Evolutionary conservation across 2,113 vertebrate genomes (phyloP).

Genomic region (Triplophysa tibetana): DNA sequence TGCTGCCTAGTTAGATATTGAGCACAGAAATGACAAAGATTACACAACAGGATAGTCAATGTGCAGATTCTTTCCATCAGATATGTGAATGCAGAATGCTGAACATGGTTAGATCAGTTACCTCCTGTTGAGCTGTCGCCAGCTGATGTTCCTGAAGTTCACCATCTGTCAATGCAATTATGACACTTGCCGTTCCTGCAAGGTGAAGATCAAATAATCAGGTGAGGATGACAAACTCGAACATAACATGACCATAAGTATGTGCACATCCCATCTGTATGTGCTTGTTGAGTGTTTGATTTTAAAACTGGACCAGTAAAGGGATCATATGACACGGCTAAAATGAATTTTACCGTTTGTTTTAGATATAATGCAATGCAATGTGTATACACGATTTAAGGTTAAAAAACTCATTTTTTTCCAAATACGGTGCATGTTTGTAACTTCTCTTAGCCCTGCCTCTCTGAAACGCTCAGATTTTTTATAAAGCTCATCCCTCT

Average conservation of each 20-base stretch:
- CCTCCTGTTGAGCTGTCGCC: conserved; percentile 77
- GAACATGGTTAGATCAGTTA: conserved; percentile 52
- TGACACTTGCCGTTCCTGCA: conserved; percentile 80
- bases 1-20: conserved; percentile 72
- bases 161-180: conserved; percentile 84
- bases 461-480: too few relatives aligned
- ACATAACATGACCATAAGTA: background rate
- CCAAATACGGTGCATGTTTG: too few relatives aligned
- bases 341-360: too few relatives aligned
- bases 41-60: too few relatives aligned
- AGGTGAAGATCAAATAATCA: conserved; percentile 13
- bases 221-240: background rate
- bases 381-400: too few relatives aligned
- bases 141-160: conserved; percentile 77
- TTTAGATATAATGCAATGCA: too few relatives aligned
- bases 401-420: too few relatives aligned
- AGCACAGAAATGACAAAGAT: background rate
- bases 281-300: background rate
- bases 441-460: too few relatives aligned
- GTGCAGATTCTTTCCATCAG: background rate
- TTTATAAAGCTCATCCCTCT: too few relatives aligned
- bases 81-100: background rate
- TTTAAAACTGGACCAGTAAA: background rate
- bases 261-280: background rate
- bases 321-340: too few relatives aligned